These are phyloP conservation scores for Thaumatotibia leucotreta DNA, from an alignment of 1,140 invertebrate species.

Conservation along the genomic window DNA sequence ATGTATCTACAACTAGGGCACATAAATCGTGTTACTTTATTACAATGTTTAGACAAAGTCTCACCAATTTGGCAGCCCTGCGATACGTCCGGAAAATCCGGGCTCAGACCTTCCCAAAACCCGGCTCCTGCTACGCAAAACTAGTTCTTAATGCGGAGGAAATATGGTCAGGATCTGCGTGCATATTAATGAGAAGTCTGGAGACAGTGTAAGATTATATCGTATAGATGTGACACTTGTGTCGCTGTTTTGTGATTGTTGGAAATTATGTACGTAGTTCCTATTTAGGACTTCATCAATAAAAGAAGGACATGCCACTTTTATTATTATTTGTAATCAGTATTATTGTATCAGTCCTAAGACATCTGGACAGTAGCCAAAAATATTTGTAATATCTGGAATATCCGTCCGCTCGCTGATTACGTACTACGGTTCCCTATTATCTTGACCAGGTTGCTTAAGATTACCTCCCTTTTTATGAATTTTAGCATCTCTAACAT, in stretches of 20 bases:
- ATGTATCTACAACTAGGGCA: neutral
- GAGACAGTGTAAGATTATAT: neutral
- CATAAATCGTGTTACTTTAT: neutral
- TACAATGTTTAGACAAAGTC: neutral
- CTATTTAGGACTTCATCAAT: neutral
- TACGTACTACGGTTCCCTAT: too few relatives aligned
- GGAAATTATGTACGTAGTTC: neutral
- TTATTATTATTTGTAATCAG: too few relatives aligned
- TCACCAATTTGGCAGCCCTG: neutral
- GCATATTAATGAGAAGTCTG: neutral
- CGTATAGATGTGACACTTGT: neutral
- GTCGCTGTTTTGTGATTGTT: neutral
- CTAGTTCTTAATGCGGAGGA: neutral
- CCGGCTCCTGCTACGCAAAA: neutral
- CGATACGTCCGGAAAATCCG: slow-evolving; percentile 9
- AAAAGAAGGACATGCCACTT: too few relatives aligned
- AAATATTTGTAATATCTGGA: too few relatives aligned
- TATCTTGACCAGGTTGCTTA: too few relatives aligned
- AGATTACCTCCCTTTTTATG: too few relatives aligned
- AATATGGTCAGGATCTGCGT: neutral
- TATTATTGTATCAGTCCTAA: too few relatives aligned
- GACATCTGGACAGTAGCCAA: too few relatives aligned
- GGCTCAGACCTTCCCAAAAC: neutral
- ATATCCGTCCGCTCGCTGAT: too few relatives aligned
- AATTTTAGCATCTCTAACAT: too few relatives aligned